Evolutionary conservation across 2,113 vertebrate genomes (phyloP), one percentile per base, ranked within the genome.

Genomic region (Spizaetus ornatus): DNA sequence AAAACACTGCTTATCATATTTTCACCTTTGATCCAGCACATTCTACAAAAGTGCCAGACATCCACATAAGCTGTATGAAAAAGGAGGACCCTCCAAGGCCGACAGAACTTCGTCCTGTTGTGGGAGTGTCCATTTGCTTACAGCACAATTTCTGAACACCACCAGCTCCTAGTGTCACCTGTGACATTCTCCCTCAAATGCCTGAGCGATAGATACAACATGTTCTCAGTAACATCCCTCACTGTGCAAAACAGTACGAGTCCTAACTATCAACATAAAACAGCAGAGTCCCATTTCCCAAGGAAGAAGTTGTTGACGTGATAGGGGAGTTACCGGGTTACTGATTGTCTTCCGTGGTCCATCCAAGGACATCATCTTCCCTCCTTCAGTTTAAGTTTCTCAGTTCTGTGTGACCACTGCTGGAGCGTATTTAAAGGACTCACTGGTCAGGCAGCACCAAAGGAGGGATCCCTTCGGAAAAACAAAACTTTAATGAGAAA

Each of bases 291-390:
- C 34, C 32, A 7, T 59, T 72, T 79, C 83, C 80, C 71, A 16
- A 65, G 43, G 34, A 23, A 95, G 55, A 93, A 80, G 63, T 2
- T 73, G 62, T 31, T 58, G 72, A 82, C 5, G 20, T 3, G 29
- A 74, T 40, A 86, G 22, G 71, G 56, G 26, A 95, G 45, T 98
- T 98, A 98, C 98, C 95, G 97, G 98, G 76, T 95, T 98, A 70
- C 16, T 76, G 87, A 97, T 34, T 82, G 85, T 91, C 77, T 96
- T 97, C 91, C 92, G 85, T 3, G 69, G 53, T 55, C 78, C 93
- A 66, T 85, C 86, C 80, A 97, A 96, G 82, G 98, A 95, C 88
- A 96, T 88, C 98, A 97, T 98, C 78, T 76, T 97, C 69, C 73
- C 74, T 93, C 91, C 88, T 97, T 82, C 93, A 91, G 63, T 14